Evolutionary conservation across 2,113 vertebrate species (phyloP), one percentile per base, ranked within the genome.

Genomic region (Trichechus manatus): DNA sequence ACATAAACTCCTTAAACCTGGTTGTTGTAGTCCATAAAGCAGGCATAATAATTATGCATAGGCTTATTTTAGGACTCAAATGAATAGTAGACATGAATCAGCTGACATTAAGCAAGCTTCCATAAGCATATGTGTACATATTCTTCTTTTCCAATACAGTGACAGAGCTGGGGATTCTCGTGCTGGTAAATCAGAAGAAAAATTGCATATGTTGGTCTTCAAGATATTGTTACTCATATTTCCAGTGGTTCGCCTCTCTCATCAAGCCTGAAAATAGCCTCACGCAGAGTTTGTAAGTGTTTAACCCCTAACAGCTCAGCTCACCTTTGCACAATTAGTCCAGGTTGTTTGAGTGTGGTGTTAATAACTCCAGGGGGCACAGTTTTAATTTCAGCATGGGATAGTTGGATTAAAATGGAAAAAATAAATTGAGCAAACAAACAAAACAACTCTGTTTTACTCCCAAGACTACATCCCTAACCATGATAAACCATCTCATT

Each of bases 1-100:
- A 11, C 20, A 92, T 36, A 91, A 91, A 94, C 29, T 94, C 80
- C 47, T 90, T 95, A 23, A 90, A 59, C 9, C n/a, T 68, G 56
- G 23, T 19, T 82, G 25, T 39, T 70, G 22, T 93, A 27, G 36
- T 94, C 29, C 75, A 91, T 93, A 88, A 93, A 74, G 47, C 17
- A 89, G 14, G 19, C 6, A 47, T 66, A 78, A n/a, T 92, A 92
- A 94, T 80, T 59, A 59, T 19, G 0, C 47, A 75, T 9, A 80
- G 31, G 9, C 11, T 7, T 87, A 59, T 39, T 36, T 56, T 87
- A 75, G 29, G 25, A 74, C 42, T 85, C 56, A 95, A 81, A 56
- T n/a, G 31, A 63, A 47, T 6, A 36, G 42, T 53, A 31, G 50
- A 53, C 79, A 8, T 63, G 63, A 85, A 93, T 80, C 0, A 42